phyloP scores from a whole-genome alignment of 2,113 vertebrate genomes.

The Athene noctua region DNA sequence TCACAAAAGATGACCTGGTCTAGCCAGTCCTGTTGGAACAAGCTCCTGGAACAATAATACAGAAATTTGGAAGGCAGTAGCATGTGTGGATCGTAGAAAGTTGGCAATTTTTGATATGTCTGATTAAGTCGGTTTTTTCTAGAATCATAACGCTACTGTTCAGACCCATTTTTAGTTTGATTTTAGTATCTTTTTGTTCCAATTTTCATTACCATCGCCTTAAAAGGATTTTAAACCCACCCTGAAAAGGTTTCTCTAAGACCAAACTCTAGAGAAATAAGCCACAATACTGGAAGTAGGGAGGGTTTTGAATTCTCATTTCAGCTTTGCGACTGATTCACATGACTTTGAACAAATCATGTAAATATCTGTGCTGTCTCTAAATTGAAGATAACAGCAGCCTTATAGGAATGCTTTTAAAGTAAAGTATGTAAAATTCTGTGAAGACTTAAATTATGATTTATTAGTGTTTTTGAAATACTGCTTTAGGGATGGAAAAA shows the following conservation, averaged over 20 bases:
- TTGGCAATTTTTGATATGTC: background rate
- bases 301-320: background rate
- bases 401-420: slow-evolving; percentile 31
- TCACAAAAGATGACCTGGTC: background rate
- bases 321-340: background rate
- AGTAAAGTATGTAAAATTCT: slow-evolving; percentile 16
- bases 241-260: background rate
- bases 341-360: slow-evolving; percentile 38
- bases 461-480: slow-evolving; percentile 12
- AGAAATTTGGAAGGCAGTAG: background rate
- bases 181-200: background rate
- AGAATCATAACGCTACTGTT: background rate
- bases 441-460: slow-evolving; percentile 2
- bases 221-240: background rate
- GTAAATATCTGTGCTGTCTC: slow-evolving; percentile 18
- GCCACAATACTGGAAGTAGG: background rate
- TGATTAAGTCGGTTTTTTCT: background rate
- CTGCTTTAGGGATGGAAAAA: slow-evolving; percentile 1
- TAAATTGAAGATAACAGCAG: slow-evolving; percentile 29
- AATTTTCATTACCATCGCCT: background rate
- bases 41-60: background rate
- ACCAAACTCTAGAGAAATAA: background rate
- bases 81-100: background rate
- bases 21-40: background rate
- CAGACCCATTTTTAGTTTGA: background rate